Base-by-base conservation (phyloP, 2,113 vertebrate species). In the Chamaetylas fuelleborni region DNA sequence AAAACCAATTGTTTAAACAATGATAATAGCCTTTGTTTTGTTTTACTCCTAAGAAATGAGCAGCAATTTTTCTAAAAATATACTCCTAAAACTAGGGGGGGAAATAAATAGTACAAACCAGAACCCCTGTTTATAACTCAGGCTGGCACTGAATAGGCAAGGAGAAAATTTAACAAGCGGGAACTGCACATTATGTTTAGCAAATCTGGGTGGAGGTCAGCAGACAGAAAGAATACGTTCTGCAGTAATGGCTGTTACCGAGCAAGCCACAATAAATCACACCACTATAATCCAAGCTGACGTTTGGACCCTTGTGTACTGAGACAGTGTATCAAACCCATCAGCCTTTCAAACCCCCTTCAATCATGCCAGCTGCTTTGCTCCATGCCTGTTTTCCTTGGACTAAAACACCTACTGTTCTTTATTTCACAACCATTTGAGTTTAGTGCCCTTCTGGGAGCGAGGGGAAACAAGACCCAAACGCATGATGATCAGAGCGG, bases 1-100 rank as follows among this genome's bases (percentile, higher is more conserved):
- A 96, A 96, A 97, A 92, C 69, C 95, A 92, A 95, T 97, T 97
- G 96, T 95, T 97, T 96, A 96, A 97, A 96, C 92, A 93, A 86
- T 50, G 90, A 94, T 95, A 94, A 97, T 96, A 81, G 92, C 53
- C 57, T 96, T 96, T 96, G 93, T 95, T 97, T 96, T 93, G 85
- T 79, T 96, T 93, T 54, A 76, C 80, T 92, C 85, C 29, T 79
- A 92, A 96, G 95, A 95, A 97, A 95, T 78, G 86, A 93, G 50
- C 6, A 0, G 58, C 62, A 65, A 93, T 95, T 96, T 97, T 95
- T 92, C 94, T 96, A 96, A 96, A 97, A 95, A 97, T 95, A 96
- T 40, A 92, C 88, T 86, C 67, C 58, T 85, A 96, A 95, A 95
- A 86, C 51, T 60, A 66, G 67, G 92, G 93, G 60, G 86, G 86